A percentile compares a stretch with the other conserved stretches of the same genome.
Evolutionary conservation across 2,797 vertebrate species (phyloP).

Genomic region (Sternarchorhynchus goeldii): DNA sequence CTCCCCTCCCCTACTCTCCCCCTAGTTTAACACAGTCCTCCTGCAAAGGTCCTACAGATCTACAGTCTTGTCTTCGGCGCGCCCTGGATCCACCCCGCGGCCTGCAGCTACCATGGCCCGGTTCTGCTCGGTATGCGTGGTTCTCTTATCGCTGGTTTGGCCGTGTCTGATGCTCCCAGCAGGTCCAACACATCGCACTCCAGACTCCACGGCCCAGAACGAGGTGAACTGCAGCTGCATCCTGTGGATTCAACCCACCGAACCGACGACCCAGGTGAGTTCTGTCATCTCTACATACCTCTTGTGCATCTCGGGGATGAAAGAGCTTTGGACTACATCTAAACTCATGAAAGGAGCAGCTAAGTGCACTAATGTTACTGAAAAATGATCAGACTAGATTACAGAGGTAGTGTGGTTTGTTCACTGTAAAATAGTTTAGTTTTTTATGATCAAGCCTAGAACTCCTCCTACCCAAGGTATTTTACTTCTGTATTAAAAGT

Average conservation of each 20-base stretch:
- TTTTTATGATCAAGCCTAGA: too few relatives aligned
- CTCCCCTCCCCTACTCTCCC: too few relatives aligned
- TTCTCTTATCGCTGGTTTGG: conserved; percentile 15
- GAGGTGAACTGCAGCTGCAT: conserved; percentile 25
- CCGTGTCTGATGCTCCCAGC: not conserved
- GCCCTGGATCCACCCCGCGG: not conserved
- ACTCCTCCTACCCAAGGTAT: too few relatives aligned
- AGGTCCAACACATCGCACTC: not conserved
- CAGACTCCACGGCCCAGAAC: not conserved
- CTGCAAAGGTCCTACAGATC: not conserved
- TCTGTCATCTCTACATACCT: not conserved
- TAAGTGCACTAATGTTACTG: too few relatives aligned
- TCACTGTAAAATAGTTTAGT: too few relatives aligned
- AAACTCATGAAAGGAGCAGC: too few relatives aligned
- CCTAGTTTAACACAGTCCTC: too few relatives aligned
- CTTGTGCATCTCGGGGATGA: too few relatives aligned
- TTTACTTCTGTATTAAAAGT: not conserved
- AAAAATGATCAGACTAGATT: too few relatives aligned
- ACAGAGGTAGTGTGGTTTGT: too few relatives aligned
- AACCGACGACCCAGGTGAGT: conserved; percentile 26
- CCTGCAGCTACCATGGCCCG: conserved; percentile 23
- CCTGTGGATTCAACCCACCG: not conserved
- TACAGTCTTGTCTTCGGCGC: not conserved
- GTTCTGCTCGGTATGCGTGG: conserved; percentile 26
- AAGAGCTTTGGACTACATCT: too few relatives aligned